Evolutionary conservation across 2,113 vertebrate genomes (phyloP).

Genomic region (Mionectes macconnelli): DNA sequence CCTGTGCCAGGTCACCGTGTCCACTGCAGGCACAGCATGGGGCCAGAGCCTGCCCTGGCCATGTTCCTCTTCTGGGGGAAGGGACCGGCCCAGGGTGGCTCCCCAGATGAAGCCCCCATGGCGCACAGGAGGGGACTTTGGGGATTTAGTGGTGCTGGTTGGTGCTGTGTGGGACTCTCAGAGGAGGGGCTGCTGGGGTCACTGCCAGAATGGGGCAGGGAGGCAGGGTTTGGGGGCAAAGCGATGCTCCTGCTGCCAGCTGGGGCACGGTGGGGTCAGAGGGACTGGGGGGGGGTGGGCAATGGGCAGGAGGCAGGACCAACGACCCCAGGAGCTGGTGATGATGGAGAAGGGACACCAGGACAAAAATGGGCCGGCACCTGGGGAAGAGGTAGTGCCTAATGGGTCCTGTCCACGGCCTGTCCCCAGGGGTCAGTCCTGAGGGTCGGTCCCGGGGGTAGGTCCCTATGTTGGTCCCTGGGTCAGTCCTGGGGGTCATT

Average conservation of each 20-base stretch:
- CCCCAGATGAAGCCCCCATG: not conserved
- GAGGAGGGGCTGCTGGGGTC: not conserved
- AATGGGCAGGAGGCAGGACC: not conserved
- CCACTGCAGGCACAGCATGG: fast-evolving
- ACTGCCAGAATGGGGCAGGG: not conserved
- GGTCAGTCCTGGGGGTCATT: not conserved
- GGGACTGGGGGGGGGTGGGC: not conserved
- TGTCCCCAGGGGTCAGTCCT: no score
- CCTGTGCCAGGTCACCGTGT: not conserved
- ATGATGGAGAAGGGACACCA: not conserved
- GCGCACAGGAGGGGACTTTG: not conserved
- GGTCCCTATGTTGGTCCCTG: not conserved
- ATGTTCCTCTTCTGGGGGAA: fast-evolving
- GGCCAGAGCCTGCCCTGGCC: not conserved
- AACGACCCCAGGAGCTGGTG: not conserved
- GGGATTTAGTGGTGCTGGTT: not conserved
- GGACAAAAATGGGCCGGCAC: not conserved
- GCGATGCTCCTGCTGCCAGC: not conserved
- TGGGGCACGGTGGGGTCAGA: not conserved
- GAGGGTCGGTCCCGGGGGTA: not conserved
- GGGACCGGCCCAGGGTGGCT: fast-evolving
- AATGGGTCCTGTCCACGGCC: not conserved
- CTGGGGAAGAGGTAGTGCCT: not conserved
- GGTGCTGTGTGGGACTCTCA: fast-evolving
- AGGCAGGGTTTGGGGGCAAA: no score